Conservation (phyloP, 1,140 invertebrate genomes). For the Episyrphus balteatus region DNA sequence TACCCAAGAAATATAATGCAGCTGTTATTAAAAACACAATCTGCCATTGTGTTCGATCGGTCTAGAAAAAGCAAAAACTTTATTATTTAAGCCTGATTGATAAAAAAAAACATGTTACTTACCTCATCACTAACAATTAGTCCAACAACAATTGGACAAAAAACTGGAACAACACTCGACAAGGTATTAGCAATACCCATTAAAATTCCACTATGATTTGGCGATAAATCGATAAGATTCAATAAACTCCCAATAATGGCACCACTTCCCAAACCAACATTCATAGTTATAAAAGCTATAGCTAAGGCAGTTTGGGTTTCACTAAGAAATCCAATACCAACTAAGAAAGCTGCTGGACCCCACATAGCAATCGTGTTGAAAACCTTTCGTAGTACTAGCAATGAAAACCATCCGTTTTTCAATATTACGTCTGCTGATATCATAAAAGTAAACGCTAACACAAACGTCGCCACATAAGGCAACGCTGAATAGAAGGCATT, state of each 20-base stretch:
- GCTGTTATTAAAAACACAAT: too few relatives aligned
- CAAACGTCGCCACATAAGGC: conserved; percentile 63
- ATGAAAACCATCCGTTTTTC: not conserved
- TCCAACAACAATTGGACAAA: too few relatives aligned
- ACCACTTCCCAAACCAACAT: conserved; percentile 63
- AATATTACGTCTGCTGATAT: conserved; percentile 7
- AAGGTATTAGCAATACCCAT: conserved; percentile 58
- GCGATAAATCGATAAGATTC: conserved; percentile 63
- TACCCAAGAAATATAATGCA: too few relatives aligned
- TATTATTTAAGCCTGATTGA: too few relatives aligned
- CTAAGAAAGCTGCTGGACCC: conserved; percentile 45
- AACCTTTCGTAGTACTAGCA: conserved; percentile 43
- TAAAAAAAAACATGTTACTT: too few relatives aligned
- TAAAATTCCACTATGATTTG: conserved; percentile 64
- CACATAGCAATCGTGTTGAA: conserved; percentile 50
- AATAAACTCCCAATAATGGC: conserved; percentile 59
- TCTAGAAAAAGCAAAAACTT: too few relatives aligned
- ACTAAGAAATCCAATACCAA: conserved; percentile 27
- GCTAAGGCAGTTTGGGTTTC: conserved; percentile 40
- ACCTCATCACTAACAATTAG: too few relatives aligned
- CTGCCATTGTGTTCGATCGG: too few relatives aligned
- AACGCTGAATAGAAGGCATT: conserved; percentile 60
- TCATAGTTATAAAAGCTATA: conserved; percentile 49
- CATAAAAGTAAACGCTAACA: conserved; percentile 52
- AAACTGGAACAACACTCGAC: too few relatives aligned